These are phyloP conservation scores for Terrapene triunguis DNA, from an alignment of 2,113 vertebrate species.

Conservation along the genomic window DNA sequence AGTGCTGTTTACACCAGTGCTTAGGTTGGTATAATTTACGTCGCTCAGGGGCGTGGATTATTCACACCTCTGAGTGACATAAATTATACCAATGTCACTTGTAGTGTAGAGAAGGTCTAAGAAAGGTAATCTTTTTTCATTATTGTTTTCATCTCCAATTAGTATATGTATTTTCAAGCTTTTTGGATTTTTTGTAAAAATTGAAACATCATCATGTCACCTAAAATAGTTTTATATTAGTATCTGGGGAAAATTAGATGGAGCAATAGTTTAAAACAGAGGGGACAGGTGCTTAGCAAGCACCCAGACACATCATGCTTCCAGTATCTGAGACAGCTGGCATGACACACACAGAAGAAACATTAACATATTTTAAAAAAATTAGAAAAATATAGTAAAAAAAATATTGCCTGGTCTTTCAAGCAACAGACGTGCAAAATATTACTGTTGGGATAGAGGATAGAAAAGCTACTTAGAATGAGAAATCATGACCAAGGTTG, in stretches of 20 bases:
- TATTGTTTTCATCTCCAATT: background rate
- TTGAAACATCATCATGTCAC: background rate
- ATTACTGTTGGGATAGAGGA: background rate
- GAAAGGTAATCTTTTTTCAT: background rate
- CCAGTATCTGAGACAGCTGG: background rate
- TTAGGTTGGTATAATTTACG: background rate
- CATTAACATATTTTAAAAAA: background rate
- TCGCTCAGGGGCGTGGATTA: background rate
- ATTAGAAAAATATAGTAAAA: background rate
- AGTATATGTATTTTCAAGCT: background rate
- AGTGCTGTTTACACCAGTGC: background rate
- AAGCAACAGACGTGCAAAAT: background rate
- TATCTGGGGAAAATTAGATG: background rate
- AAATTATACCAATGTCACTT: background rate
- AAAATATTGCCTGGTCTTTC: background rate
- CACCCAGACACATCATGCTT: background rate
- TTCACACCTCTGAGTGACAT: background rate
- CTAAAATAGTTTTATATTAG: background rate
- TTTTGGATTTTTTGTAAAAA: background rate
- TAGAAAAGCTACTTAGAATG: background rate
- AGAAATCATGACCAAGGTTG: background rate
- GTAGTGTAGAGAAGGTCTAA: background rate
- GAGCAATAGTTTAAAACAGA: slow-evolving; percentile 7
- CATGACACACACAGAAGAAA: background rate
- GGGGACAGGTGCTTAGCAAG: background rate